Base-by-base conservation (phyloP, 2,113 vertebrate species). In the Sylvia atricapilla region DNA sequence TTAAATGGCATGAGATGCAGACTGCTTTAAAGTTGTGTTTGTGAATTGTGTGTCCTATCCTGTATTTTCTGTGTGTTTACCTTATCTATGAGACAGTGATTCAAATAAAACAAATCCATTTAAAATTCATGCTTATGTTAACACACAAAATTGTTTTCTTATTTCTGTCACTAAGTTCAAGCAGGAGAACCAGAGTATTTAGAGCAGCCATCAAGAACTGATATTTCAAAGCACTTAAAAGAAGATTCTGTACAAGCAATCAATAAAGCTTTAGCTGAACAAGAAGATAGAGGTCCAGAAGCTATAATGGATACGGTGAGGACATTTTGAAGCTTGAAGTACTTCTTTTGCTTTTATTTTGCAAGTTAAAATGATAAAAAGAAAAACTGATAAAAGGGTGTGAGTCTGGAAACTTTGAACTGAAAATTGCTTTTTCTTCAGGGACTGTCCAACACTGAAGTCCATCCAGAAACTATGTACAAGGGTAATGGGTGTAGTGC, bases 181-280 rank as follows among this genome's bases (percentile, higher is more conserved):
- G 97, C 98, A 92, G 98, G 98, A 96, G 99, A 99, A 91, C 98
- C 98, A n/a, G 99, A 99, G 92, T 99, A 99, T 98, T 98, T 99
- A 98, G 99, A 99, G 90, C 99, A 99, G 93, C 99, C 99, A 27
- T 99, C 98, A n/a, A 98, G 98, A 96, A 98, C 97, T 8, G 98
- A 98, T 62, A 97, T 99, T 97, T 98, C 98, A 96, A 99, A 99
- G 91, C 98, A 99, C 95, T 98, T 99, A 96, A 99, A 99, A 97
- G 99, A 99, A 97, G 99, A 99, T 97, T 99, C 99, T 7, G 98
- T 99, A 91, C 98, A 97, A 96, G 98, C 98, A 90, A 99, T 99
- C 97, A 98, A 98, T 95, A 99, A 98, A 96, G 99, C 98, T 27
- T 98, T 98, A 56, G 97, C 98, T 46, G 99, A 99, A 76, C 98